Evolutionary conservation across 2,797 vertebrate genomes (phyloP), one percentile per base, ranked within the genome.

Genomic region (Podarcis lilfordi): DNA sequence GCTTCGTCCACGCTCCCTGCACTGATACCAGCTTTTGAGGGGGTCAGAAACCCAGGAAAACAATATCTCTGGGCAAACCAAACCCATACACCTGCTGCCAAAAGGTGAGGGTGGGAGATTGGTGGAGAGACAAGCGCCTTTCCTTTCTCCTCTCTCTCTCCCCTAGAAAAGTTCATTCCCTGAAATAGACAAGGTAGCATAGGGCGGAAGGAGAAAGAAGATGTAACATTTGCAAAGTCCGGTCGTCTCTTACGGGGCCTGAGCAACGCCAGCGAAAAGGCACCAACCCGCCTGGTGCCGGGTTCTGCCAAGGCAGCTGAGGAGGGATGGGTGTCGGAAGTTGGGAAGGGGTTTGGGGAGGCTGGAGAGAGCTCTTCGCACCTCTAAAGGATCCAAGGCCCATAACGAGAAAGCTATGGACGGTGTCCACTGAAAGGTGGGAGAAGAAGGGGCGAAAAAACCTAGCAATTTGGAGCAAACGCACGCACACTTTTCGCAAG

Each of bases 261-360:
- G 64, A 69, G 19, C 81, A 19, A 27, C 23, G 59, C 50, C 68
- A 64, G 59, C 13, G 0, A 5, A 23, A 66, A 45, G 25, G 50
- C 3, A 89, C 83, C 92, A 85, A 87, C 89, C 8, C 21, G 3
- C 37, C 43, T 23, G 88, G 37, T 61, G 5, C 23, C 84, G n/a
- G 40, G 85, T 43, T 87, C 81, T 91, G 80, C 64, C 76, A 1
- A 71, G 1, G 6, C 40, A 4, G 19, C 11, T 45, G 74, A 19
- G 83, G 27, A 78, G 86, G 37, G 81, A 80, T 77, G 78, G 81
- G 3, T 55, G 50, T 15, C 13, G 50, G 83, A 91, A 59, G 32
- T 59, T 9, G 91, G 89, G 88, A 88, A 88, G 81, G 75, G 69
- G 87, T 11, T 68, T 68, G 8, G 89, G 87, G 13, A 13, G 40